These are phyloP conservation scores for Ectemnius continuus DNA, from an alignment of 2,888 invertebrate species.

Conservation along the genomic window DNA sequence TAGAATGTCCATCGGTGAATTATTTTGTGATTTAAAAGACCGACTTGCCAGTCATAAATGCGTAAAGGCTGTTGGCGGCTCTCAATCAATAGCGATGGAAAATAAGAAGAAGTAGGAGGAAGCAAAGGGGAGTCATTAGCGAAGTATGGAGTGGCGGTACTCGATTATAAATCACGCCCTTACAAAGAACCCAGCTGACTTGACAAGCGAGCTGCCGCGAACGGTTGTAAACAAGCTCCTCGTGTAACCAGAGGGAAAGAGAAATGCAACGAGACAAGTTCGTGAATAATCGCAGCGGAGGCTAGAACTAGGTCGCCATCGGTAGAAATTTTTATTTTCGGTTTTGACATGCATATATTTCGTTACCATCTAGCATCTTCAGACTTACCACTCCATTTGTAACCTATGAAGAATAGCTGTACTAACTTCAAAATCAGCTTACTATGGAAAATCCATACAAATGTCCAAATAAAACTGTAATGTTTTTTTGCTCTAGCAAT, in stretches of 20 bases:
- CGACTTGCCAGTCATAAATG: too few species aligned
- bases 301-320: constrained; percentile 52
- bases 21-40: constrained; percentile 13
- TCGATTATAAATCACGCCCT: constrained; percentile 58
- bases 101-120: constrained; percentile 17
- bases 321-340: constrained; percentile 61
- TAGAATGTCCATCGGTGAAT: neutral
- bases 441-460: too few species aligned
- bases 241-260: constrained; percentile 9
- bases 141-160: constrained; percentile 27
- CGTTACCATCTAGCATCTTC: too few species aligned
- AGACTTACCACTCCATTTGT: too few species aligned
- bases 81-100: too few species aligned
- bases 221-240: constrained; percentile 52
- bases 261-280: constrained; percentile 30
- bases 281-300: constrained; percentile 51
- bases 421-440: too few species aligned
- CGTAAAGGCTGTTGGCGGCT: too few species aligned
- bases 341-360: constrained; percentile 17
- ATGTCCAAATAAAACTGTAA: too few species aligned
- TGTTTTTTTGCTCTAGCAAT: too few species aligned
- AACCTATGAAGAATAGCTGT: too few species aligned
- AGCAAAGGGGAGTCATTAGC: constrained; percentile 21
- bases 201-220: constrained; percentile 23
- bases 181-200: constrained; percentile 36